phyloP scores from a whole-genome alignment of 1,140 invertebrate species.

The Ditylenchus dipsaci region DNA sequence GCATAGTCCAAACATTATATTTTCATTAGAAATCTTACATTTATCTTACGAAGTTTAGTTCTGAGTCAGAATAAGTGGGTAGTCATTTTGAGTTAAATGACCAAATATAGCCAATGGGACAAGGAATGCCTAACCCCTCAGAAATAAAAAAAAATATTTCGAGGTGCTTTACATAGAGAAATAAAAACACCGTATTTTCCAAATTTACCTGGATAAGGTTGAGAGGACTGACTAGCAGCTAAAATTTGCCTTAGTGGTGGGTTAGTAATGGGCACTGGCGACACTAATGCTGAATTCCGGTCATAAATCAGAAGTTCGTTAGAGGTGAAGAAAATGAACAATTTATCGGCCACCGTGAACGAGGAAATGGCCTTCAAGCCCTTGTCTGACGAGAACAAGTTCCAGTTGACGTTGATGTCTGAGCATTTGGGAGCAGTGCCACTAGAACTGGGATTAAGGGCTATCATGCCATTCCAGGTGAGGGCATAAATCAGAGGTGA shows the following conservation, averaged over 20 bases:
- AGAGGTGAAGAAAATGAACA: constrained; percentile 56
- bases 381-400: constrained; percentile 45
- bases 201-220: constrained; percentile 41
- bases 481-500: constrained; percentile 54
- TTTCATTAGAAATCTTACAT: too few species aligned
- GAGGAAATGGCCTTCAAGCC: constrained; percentile 51
- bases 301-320: constrained; percentile 52
- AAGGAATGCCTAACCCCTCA: too few species aligned
- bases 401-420: constrained; percentile 53
- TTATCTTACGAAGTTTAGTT: too few species aligned
- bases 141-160: background rate
- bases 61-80: too few species aligned
- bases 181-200: background rate
- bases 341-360: constrained; percentile 57
- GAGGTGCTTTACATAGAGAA: background rate
- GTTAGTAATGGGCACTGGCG: constrained; percentile 49
- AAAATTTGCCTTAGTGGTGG: constrained; percentile 52
- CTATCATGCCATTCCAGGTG: constrained; percentile 55
- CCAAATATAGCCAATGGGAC: too few species aligned
- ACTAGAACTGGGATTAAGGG: constrained; percentile 33
- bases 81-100: too few species aligned
- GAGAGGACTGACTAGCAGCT: constrained; percentile 53
- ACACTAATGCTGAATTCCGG: constrained; percentile 29
- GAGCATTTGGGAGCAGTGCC: constrained; percentile 40
- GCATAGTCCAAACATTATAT: too few species aligned